Evolutionary conservation across 2,797 vertebrate species (phyloP), one percentile per base, ranked within the genome.

Genomic region (Chaetophractus vellerosus): DNA sequence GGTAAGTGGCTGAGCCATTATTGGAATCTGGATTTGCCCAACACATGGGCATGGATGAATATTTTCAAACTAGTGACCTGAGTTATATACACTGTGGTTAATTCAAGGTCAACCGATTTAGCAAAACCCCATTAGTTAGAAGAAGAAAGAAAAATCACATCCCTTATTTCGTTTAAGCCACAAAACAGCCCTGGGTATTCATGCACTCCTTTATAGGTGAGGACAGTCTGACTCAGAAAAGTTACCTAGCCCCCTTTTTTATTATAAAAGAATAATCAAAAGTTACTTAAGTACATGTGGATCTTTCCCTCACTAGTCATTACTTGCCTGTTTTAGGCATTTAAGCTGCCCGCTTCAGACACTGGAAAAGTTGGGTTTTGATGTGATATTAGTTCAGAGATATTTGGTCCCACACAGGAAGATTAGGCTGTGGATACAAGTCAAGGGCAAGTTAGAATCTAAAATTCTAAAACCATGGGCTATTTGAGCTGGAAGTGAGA

Each of bases 401-500:
- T 41, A 21, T 24, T n/a, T n/a, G n/a, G 5, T 19, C 15, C 10
- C 55, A 69, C 36, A 45, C 2, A 33, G 24, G 45, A 91, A 84
- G 33, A 71, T 75, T 78, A 36, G 24, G 19, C 55, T 82, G 24
- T 90, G 38, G 55, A 88, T 69, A 16, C 38, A 87, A 87, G 26
- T 36, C 9, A 10, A 94, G 38, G 45, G 15, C 69, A 64, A 94
- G 61, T 23, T 66, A 93, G 10, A 16, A 23, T 88, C 74, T 90
- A 75, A 94, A 95, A 82, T 66, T 38, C 75, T 69, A 64, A 80
- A 93, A 79, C 52, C 38, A 81, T 59, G 76, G 31, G 33, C 33
- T 76, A 52, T 85, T 91, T 63, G 81, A 91, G 31, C 57, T 24
- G 36, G 79, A 88, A 78, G 5, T 5, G 50, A 41, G 24, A 61